Evolutionary conservation across 2,113 vertebrate genomes (phyloP), one percentile per base, ranked within the genome.

Genomic region (Reinhardtius hippoglossoides): DNA sequence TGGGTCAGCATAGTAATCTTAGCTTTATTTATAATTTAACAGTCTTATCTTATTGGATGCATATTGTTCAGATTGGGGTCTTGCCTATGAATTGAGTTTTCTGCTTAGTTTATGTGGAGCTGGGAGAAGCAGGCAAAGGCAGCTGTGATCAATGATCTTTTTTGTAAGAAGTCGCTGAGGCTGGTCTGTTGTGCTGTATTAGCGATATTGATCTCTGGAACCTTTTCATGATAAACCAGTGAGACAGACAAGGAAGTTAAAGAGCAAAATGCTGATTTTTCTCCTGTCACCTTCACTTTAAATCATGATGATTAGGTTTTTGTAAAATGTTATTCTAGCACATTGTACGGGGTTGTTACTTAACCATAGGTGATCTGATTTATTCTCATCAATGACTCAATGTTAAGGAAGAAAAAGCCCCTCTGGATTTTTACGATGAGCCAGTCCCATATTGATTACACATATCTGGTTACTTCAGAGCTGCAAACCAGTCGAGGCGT

Each of bases 81-180:
- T 50, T 59, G 74, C 35, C 46, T 63, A 21, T 58, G 70, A 76
- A 75, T 75, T 60, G 24, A 67, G 73, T 66, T 80, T 72, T 68
- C 24, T 66, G 14, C 73, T 48, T 46, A 48, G 35, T 23, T 78
- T 58, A 74, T 56, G 61, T 23, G 16, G 61, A 77, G 59, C 72
- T 67, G 26, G 55, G 23, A 37, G n/a, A 52, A 80, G 55, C 18
- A 5, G 46, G 2, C 71, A 77, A 57, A 9, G 21, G 8, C 59
- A 61, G 63, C 60, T 52, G 62, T 61, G 20, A 86, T 83, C 85
- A 80, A 71, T 86, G 74, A 76, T 86, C 68, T 78, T 85, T 31
- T 87, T 90, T 73, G 59, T 78, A 26, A 20, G 58, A 76, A 73
- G 69, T 69, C 42, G 46, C 68, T 20, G 67, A 69, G 37, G 15